These are phyloP conservation scores for Philopedon plagiatum DNA, from an alignment of 2,888 invertebrate genomes.

Conservation along the genomic window DNA sequence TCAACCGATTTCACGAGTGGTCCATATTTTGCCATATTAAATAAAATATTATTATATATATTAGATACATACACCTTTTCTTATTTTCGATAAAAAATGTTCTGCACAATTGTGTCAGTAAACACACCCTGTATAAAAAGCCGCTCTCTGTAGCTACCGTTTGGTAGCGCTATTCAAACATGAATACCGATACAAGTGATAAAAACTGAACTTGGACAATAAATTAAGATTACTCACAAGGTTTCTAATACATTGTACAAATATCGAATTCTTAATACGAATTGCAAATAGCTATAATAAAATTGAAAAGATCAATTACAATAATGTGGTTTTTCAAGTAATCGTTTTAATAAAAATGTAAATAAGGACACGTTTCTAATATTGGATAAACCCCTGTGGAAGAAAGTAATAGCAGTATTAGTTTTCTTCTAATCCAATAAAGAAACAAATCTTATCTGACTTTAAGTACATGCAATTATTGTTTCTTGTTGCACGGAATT, in stretches of 20 bases:
- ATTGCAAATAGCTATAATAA: not conserved
- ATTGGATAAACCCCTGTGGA: constrained; percentile 4
- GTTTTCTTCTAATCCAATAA: constrained; percentile 20
- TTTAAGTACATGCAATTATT: not conserved
- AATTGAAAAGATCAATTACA: constrained; percentile 6
- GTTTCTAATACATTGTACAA: not conserved
- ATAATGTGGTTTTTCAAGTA: constrained; percentile 9
- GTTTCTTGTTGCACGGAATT: not conserved
- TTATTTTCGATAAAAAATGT: too few relatives aligned
- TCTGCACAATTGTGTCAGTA: too few relatives aligned
- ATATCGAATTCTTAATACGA: not conserved
- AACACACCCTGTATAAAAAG: too few relatives aligned
- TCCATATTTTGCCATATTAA: too few relatives aligned
- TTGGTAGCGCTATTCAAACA: too few relatives aligned
- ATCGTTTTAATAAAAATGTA: constrained; percentile 35
- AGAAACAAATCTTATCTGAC: not conserved
- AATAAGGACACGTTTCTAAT: constrained; percentile 22
- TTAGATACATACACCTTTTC: too few relatives aligned
- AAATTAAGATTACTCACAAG: too few relatives aligned
- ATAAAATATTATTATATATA: too few relatives aligned
- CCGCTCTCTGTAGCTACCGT: too few relatives aligned
- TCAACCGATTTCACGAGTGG: too few relatives aligned
- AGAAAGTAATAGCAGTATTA: constrained; percentile 6
- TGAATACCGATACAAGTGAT: too few relatives aligned
- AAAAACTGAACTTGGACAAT: too few relatives aligned